Base-by-base conservation (phyloP, 2,113 vertebrate genomes). In the Meleagris gallopavo region DNA sequence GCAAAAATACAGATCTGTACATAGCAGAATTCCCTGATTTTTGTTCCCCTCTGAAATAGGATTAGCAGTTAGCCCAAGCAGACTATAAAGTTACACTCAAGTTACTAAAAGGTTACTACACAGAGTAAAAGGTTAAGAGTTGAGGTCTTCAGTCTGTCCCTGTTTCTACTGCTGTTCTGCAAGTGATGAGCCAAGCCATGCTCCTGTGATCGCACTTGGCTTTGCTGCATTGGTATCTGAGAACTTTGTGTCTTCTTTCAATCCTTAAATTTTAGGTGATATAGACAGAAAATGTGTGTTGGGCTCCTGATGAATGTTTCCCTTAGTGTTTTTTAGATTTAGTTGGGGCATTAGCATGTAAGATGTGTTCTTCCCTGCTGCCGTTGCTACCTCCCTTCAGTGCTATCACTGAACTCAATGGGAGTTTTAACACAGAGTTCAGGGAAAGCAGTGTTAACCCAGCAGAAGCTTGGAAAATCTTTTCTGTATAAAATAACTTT, bases 161-260 rank as follows among this genome's bases (percentile, higher is more conserved):
- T 5, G 0, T 46, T 93, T 34, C 57, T 38, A 9, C 24, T 55
- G 52, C 29, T 67, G 60, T 64, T 36, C 38, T 29, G 27, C 2
- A 4, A 60, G 29, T 19, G 72, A 32, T 4, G 7, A 74, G 41
- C 21, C 52, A 46, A 21, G 7, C 71, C 46, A 4, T 20, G 25
- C 12, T 78, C 24, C n/a, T 81, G 41, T 45, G 66, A 24, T 41
- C 1, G 0, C 18, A 13, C 30, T 70, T 91, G 58, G 29, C 64
- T 79, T 62, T 1, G 1, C 13, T 2, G 0, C 48, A 41, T 82
- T 57, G 50, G 11, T 54, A 3, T 71, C 8, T 3, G 43, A 75
- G 57, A 64, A 9, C 38, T 65, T 4, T 71, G 89, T 89, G 54
- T 72, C 85, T n/a, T n/a, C 6, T 38, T 61, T 79, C 64, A 80